phyloP scores from a whole-genome alignment of 2,797 vertebrate species.

The Acanthornis magna region DNA sequence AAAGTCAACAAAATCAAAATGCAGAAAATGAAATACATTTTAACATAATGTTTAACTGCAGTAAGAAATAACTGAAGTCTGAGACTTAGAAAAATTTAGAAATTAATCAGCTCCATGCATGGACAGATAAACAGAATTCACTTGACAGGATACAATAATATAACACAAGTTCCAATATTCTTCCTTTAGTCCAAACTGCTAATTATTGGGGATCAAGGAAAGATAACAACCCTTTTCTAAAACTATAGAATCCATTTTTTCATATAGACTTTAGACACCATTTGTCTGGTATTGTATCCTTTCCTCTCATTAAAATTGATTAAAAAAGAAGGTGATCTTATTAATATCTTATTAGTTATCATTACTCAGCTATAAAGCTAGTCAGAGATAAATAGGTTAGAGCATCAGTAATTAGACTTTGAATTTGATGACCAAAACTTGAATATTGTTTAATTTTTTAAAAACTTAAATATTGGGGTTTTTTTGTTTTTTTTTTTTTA shows the following conservation, averaged over 20 bases:
- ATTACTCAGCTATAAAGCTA: neutral
- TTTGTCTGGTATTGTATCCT: neutral
- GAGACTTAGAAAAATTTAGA: neutral
- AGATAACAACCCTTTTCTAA: neutral
- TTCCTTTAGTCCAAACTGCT: neutral
- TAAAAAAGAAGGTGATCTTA: neutral
- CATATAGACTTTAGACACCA: neutral
- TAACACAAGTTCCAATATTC: neutral
- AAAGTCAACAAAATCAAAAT: constrained; percentile 39
- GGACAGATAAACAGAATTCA: neutral
- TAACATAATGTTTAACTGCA: neutral
- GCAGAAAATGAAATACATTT: neutral
- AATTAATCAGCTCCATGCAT: neutral
- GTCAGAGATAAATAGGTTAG: neutral
- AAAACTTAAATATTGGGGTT: too few species aligned
- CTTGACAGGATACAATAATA: neutral
- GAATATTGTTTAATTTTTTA: neutral
- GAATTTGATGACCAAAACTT: neutral
- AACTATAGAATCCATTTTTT: neutral
- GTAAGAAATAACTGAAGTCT: neutral
- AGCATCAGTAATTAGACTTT: neutral
- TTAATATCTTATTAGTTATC: neutral
- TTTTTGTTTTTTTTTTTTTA: neutral
- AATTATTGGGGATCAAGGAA: neutral
- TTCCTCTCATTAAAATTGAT: neutral